Percentiles rank a stretch among this genome's conserved stretches.
phyloP scores from a whole-genome alignment of 2,797 vertebrate species.

The Sebastes cheni region DNA sequence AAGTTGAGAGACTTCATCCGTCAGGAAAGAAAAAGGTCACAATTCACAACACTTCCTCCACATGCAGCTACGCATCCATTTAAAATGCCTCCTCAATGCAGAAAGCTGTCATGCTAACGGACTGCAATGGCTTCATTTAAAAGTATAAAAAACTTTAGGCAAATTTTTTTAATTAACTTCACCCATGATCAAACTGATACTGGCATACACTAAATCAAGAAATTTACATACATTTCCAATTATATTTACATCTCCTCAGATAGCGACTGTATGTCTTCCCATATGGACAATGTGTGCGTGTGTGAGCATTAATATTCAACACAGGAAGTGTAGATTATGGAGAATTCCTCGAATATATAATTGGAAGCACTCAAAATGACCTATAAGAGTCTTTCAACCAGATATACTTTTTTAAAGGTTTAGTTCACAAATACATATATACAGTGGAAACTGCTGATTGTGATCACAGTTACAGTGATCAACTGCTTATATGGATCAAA shows the following conservation, averaged over 20 bases:
- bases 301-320: background rate
- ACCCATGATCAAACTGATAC: background rate
- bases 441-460: no score
- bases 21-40: background rate
- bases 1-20: background rate
- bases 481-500: no score
- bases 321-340: background rate
- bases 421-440: background rate
- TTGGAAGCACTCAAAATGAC: background rate
- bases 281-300: background rate
- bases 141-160: background rate
- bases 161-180: rapidly evolving
- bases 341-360: background rate
- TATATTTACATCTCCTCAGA: background rate
- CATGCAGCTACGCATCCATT: background rate
- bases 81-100: background rate
- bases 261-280: background rate
- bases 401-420: background rate
- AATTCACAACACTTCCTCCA: background rate
- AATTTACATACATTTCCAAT: background rate
- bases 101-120: background rate
- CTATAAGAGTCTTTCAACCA: background rate
- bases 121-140: background rate
- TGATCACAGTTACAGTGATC: no score
- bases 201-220: background rate